Percentiles rank a stretch among this genome's conserved stretches.
phyloP scores from a whole-genome alignment of 2,888 invertebrate genomes.

The Pherbina coryleti region DNA sequence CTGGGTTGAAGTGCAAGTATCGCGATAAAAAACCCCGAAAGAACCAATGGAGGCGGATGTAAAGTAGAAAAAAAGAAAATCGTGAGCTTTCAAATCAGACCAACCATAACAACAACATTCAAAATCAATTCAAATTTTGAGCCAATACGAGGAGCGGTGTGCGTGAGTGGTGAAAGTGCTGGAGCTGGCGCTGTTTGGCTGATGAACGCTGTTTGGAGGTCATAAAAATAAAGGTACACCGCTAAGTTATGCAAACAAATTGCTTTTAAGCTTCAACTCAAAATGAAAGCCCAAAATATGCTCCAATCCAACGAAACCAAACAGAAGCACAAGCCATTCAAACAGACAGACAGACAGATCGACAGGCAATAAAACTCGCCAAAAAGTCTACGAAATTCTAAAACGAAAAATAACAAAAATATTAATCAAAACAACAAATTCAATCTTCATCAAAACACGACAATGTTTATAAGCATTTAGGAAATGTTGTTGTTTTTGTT shows the following conservation, averaged over 20 bases:
- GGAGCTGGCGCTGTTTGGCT: background rate
- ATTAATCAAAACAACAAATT: constrained; percentile 5
- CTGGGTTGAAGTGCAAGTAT: background rate
- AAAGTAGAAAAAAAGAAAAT: background rate
- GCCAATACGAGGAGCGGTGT: background rate
- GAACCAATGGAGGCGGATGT: background rate
- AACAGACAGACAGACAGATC: background rate
- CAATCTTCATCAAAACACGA: constrained; percentile 22
- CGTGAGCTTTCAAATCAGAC: background rate
- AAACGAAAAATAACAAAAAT: constrained; percentile 7
- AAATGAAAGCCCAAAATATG: background rate
- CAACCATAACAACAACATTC: constrained; percentile 16
- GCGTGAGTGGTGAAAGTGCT: background rate
- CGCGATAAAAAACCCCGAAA: background rate
- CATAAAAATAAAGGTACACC: no score
- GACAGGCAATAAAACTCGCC: no score
- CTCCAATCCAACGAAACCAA: background rate
- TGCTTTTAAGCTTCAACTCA: background rate
- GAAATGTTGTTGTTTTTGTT: background rate
- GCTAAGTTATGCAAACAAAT: no score
- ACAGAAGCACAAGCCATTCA: background rate
- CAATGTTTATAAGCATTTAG: background rate
- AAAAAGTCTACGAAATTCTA: background rate
- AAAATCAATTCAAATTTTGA: constrained; percentile 13
- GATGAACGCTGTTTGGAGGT: background rate